phyloP scores from a whole-genome alignment of 1,140 invertebrate species.

The Oppia nitens region DNA sequence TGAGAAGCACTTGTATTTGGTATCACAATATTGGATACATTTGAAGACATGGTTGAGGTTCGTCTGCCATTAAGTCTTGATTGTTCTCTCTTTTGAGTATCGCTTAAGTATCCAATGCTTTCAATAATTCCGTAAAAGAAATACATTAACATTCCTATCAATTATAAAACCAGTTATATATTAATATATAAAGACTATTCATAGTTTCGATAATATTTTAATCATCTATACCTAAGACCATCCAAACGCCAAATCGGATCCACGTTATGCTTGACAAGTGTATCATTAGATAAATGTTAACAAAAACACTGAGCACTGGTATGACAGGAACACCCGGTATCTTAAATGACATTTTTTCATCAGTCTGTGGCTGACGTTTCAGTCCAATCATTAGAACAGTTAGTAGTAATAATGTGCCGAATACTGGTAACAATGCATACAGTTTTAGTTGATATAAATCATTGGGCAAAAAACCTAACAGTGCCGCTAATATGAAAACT shows the following conservation, averaged over 20 bases:
- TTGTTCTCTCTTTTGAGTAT: neutral
- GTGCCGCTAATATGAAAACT: neutral
- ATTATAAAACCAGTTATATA: neutral
- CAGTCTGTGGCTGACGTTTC: neutral
- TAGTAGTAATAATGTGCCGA: neutral
- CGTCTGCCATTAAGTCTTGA: too few relatives aligned
- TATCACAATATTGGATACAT: too few relatives aligned
- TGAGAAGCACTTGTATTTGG: too few relatives aligned
- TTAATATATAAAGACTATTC: too few relatives aligned
- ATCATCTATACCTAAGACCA: slow-evolving; percentile 36
- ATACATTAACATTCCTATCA: slow-evolving; percentile 21
- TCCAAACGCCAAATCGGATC: slow-evolving; percentile 65
- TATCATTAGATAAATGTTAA: slow-evolving; percentile 73
- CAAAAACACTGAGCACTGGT: slow-evolving; percentile 60
- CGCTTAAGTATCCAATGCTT: slow-evolving; percentile 9
- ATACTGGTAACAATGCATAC: neutral
- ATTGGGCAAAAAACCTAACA: neutral
- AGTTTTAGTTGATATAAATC: neutral
- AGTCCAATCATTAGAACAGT: slow-evolving; percentile 13
- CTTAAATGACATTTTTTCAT: slow-evolving; percentile 1
- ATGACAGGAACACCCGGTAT: slow-evolving; percentile 60
- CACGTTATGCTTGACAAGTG: slow-evolving; percentile 62
- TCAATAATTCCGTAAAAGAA: slow-evolving; percentile 11
- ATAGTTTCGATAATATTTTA: too few relatives aligned
- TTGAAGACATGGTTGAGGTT: too few relatives aligned